phyloP scores from a whole-genome alignment of 2,888 invertebrate genomes.

The Arrhopalites spinosus region DNA sequence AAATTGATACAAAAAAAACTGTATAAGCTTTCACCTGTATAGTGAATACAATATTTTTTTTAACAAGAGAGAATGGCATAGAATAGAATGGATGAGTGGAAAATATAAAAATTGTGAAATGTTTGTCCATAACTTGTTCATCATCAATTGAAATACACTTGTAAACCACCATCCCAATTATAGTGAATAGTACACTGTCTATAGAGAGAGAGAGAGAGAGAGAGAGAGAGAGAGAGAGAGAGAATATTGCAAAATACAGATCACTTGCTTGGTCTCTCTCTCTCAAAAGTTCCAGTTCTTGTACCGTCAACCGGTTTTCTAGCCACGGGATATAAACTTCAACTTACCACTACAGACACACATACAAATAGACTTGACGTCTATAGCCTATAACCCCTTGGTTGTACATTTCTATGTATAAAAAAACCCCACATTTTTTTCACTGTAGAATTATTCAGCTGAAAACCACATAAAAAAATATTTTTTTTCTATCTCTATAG shows the following conservation, averaged over 20 bases:
- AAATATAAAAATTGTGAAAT: background rate
- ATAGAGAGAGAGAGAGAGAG: too few species aligned
- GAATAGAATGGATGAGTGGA: background rate
- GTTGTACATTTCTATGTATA: background rate
- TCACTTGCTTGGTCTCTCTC: background rate
- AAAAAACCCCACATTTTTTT: background rate
- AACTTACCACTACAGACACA: background rate
- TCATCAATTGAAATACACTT: background rate
- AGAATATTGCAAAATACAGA: background rate
- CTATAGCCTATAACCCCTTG: background rate
- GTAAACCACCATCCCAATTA: too few species aligned
- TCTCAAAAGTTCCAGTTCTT: background rate
- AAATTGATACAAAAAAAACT: background rate
- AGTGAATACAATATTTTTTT: too few species aligned
- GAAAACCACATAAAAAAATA: too few species aligned
- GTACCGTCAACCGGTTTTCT: conserved; percentile 8
- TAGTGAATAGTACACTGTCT: too few species aligned
- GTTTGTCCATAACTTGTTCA: background rate
- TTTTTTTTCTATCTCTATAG: too few species aligned
- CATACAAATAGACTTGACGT: background rate
- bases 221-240: too few species aligned
- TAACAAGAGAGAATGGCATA: background rate
- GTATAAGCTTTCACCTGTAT: background rate
- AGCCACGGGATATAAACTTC: background rate
- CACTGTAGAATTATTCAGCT: too few species aligned